Base-by-base conservation (phyloP, 2,797 vertebrate genomes). In the Otolemur crassicaudatus region DNA sequence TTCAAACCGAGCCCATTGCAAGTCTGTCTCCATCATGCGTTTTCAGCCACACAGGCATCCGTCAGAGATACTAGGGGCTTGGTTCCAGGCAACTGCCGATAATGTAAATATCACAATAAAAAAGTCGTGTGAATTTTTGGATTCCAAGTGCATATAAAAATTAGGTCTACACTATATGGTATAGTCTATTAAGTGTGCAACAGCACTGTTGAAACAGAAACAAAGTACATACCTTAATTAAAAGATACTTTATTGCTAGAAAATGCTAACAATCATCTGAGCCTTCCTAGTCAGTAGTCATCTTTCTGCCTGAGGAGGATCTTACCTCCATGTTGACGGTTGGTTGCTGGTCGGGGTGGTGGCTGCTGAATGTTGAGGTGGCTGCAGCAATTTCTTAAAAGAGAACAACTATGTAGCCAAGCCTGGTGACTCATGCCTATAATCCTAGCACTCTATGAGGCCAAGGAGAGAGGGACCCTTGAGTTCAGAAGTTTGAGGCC, bases 1-100 rank as follows among this genome's bases (percentile, higher is more conserved):
- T 77, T 89, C 77, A 95, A 85, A 93, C 34, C 34, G 94, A 65
- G 60, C 67, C 85, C 22, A 87, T 81, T 92, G 90, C 67, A 63
- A 90, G 60, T 31, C 69, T 90, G 31, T 90, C n/a, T 31, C 43
- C 34, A 31, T 19, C 31, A 31, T 37, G 37, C 22, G 72, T 92
- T 90, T 84, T 88, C 75, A 72, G 61, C 25, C n/a, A 7, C 40
- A 80, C 53, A 58, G 53, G 22, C 53, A 80, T 58, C 25, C 22
- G 13, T 14, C 12, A 58, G 53, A 34, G 77, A 37, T 58, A 37
- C 1, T 37, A 13, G n/a, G 53, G 23, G 20, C 34, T n/a, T 58
- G 22, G n/a, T 34, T 58, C 49, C 4, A 4, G 4, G n/a, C n/a
- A 14, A 58, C 13, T 1, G n/a, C 7, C 7, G 58, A 25, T 25